Evolutionary conservation across 2,113 vertebrate species (phyloP).

Genomic region (Apteryx owenii): DNA sequence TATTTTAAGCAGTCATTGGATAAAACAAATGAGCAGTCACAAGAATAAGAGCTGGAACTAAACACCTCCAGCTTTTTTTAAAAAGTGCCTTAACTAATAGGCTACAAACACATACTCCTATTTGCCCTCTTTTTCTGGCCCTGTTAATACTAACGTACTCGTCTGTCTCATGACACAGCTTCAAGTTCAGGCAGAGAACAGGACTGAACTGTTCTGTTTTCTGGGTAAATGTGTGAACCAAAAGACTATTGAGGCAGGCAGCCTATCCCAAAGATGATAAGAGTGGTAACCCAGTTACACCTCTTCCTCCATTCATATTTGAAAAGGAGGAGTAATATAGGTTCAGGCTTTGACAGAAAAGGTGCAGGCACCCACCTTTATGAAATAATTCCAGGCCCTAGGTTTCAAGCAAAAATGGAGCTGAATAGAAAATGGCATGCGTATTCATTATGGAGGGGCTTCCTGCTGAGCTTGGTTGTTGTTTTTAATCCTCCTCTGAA

Average conservation of each 20-base stretch:
- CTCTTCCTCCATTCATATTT: neutral
- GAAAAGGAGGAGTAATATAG: neutral
- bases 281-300: neutral
- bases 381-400: neutral
- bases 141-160: neutral
- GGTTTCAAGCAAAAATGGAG: slow-evolving; percentile 1
- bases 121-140: neutral
- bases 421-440: neutral
- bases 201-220: neutral
- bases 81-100: neutral
- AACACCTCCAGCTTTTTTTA: neutral
- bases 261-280: neutral
- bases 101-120: neutral
- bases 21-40: neutral
- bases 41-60: neutral
- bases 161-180: neutral
- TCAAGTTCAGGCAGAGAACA: neutral
- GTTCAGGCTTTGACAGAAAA: neutral
- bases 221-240: neutral
- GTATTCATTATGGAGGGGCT: neutral
- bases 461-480: neutral
- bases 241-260: neutral
- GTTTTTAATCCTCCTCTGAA: neutral
- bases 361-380: neutral
- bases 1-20: neutral